These are phyloP conservation scores for Himalopsyche phryganea DNA, from an alignment of 1,140 invertebrate genomes.

Conservation along the genomic window DNA sequence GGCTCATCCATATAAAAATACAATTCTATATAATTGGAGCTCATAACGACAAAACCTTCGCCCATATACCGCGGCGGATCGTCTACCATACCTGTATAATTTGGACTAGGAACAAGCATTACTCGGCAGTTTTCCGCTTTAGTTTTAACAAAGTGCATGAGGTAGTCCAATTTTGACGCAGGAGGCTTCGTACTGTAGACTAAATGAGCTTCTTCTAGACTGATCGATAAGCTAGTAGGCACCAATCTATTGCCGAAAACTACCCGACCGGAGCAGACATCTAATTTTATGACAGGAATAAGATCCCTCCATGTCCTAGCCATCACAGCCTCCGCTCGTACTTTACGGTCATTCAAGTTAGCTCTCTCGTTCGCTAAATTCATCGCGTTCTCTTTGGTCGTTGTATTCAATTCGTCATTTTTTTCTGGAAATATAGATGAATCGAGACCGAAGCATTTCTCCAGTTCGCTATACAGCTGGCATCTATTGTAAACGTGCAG, in stretches of 20 bases:
- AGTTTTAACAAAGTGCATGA: constrained; percentile 95
- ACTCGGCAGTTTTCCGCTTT: constrained; percentile 94
- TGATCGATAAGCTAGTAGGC: constrained; percentile 89
- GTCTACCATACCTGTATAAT: constrained; percentile 89
- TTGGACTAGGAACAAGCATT: constrained; percentile 88
- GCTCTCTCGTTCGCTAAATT: constrained; percentile 59
- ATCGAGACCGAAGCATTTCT: constrained; percentile 85
- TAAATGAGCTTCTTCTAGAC: constrained; percentile 91
- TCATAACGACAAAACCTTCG: constrained; percentile 95
- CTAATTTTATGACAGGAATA: constrained; percentile 94
- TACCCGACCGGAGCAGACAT: constrained; percentile 84
- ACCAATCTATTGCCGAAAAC: constrained; percentile 96
- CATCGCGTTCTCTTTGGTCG: constrained; percentile 56
- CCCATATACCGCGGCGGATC: constrained; percentile 97
- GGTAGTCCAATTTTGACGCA: constrained; percentile 86
- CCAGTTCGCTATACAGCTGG: constrained; percentile 81
- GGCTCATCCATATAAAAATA: constrained; percentile 98
- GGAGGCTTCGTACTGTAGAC: constrained; percentile 94
- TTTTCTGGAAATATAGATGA: constrained; percentile 67
- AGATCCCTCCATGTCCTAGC: constrained; percentile 91
- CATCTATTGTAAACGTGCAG: constrained; percentile 95
- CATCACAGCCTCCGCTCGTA: constrained; percentile 70
- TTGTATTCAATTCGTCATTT: constrained; percentile 42
- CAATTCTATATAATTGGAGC: constrained; percentile 89
- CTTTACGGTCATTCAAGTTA: constrained; percentile 58